Percentiles rank a stretch among this genome's conserved stretches.
Conservation (phyloP, 2,888 invertebrate species). For the Zelleria hepariella region DNA sequence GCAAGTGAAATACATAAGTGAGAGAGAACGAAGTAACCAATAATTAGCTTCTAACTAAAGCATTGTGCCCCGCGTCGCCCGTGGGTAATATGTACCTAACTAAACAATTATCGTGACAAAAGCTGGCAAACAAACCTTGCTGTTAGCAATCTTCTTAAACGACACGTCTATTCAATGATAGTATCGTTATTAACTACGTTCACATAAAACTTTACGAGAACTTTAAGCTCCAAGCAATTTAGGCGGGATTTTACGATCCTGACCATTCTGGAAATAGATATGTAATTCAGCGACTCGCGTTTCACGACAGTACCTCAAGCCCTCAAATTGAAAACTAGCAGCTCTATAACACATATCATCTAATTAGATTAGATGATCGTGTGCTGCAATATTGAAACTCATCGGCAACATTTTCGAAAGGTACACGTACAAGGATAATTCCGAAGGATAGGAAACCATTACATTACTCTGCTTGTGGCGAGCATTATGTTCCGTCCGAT, state of each 20-base stretch:
- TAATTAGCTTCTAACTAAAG: background rate
- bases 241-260: background rate
- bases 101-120: background rate
- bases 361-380: slow-evolving; percentile 2
- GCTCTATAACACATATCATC: background rate
- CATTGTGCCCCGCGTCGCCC: background rate
- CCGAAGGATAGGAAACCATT: background rate
- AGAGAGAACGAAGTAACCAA: background rate
- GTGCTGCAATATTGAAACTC: background rate
- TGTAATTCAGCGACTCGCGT: background rate
- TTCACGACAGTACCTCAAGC: background rate
- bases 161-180: background rate
- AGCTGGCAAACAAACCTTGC: background rate
- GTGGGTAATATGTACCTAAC: background rate
- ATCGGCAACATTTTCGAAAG: slow-evolving; percentile 1
- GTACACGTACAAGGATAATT: background rate
- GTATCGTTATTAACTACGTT: background rate
- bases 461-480: background rate
- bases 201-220: background rate
- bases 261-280: background rate
- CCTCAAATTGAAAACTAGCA: background rate
- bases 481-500: background rate
- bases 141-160: background rate
- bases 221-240: background rate
- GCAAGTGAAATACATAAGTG: background rate